phyloP scores from a whole-genome alignment of 2,797 vertebrate species.

The Enteromius viviparus region DNA sequence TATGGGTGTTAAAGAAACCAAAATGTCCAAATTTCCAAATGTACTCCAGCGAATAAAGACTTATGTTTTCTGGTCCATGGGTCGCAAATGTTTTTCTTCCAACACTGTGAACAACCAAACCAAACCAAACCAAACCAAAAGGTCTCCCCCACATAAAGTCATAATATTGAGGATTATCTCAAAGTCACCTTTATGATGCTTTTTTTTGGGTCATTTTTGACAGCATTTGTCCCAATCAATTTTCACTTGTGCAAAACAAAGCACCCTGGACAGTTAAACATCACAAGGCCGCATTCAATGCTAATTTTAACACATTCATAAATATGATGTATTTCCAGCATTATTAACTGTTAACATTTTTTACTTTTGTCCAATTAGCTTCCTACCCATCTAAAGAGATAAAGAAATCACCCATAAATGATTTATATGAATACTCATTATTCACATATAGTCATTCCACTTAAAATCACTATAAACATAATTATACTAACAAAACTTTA shows the following conservation, averaged over 20 bases:
- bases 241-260: not conserved
- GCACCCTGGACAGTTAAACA: not conserved
- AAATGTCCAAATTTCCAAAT: too few species aligned
- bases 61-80: too few species aligned
- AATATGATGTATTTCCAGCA: not conserved
- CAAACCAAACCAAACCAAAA: too few species aligned
- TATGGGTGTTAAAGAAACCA: not conserved
- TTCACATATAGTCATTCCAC: not conserved
- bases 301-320: not conserved
- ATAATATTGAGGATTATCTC: not conserved
- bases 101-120: not conserved
- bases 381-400: not conserved
- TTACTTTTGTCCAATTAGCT: not conserved
- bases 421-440: too few species aligned
- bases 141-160: not conserved
- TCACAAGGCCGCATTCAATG: too few species aligned
- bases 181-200: not conserved
- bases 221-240: not conserved
- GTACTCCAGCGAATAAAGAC: too few species aligned
- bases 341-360: not conserved
- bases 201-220: not conserved
- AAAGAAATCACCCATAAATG: not conserved
- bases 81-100: not conserved
- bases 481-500: not conserved
- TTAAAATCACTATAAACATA: not conserved